phyloP scores from a whole-genome alignment of 1,140 invertebrate genomes.

The Patella vulgata region DNA sequence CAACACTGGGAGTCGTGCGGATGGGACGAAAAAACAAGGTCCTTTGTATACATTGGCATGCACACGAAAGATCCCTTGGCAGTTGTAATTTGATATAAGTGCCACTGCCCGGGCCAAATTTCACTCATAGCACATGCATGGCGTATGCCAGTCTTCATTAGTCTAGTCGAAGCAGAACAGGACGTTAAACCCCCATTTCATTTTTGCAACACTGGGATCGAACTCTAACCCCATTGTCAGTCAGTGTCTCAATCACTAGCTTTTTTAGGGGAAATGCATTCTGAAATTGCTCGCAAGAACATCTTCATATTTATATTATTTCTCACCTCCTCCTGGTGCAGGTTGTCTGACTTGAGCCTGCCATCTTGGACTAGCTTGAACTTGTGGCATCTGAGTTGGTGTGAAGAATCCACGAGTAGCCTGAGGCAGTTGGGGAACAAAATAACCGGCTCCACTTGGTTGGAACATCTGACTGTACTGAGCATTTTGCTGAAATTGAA shows the following conservation, averaged over 20 bases:
- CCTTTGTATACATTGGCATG: too few species aligned
- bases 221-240: background rate
- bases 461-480: constrained; percentile 78
- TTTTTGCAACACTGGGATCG: background rate
- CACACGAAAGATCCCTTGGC: too few species aligned
- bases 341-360: constrained; percentile 41
- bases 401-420: constrained; percentile 79
- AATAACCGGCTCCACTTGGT: constrained; percentile 82
- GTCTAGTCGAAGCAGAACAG: constrained; percentile 1
- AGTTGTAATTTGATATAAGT: too few species aligned
- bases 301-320: background rate
- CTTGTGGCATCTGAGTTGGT: constrained; percentile 86
- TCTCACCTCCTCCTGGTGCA: constrained; percentile 7
- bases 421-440: constrained; percentile 87
- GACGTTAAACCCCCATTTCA: background rate
- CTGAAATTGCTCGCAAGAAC: background rate
- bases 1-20: too few species aligned
- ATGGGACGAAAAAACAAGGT: too few species aligned
- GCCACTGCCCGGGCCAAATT: too few species aligned
- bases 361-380: constrained; percentile 86
- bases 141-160: too few species aligned
- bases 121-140: too few species aligned
- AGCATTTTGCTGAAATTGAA: constrained; percentile 44
- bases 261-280: background rate
- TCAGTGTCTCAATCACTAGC: background rate